Evolutionary conservation across 2,797 vertebrate species (phyloP), one percentile per base, ranked within the genome.

Genomic region (Antennarius maculatus): DNA sequence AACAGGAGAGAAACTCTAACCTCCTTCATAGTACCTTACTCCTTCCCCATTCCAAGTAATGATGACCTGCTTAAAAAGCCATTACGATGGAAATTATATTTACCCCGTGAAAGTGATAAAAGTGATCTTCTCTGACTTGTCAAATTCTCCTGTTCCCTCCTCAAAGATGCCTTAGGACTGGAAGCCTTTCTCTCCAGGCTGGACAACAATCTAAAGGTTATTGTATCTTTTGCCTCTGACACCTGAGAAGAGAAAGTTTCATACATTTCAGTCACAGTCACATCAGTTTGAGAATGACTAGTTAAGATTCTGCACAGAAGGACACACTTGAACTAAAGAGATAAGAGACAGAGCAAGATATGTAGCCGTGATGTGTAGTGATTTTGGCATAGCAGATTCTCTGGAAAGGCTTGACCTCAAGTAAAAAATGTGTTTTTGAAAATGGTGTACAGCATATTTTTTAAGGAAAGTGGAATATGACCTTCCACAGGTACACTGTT

Each of bases 201-300:
- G 14, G 91, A 82, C 1, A 85, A 94, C 84, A 95, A 94, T 62
- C 72, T 90, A 86, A 98, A 98, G 46, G 83, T 92, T 74, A 98
- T 56, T 0, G 80, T 87, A 39, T 96, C 96, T 2, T 90, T 92
- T 42, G 91, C 92, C 18, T 92, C 68, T 29, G 89, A 90, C 77
- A 85, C 90, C 86, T 94, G 9, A 67, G 8, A 62, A 66, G 48
- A 68, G 51, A 66, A 54, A 62, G 54, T 48, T 75, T 51, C 41
- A 63, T 16, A 71, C 13, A 51, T 57, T 64, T 76, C 28, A 70
- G 31, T n/a, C 27, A 58, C 23, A 72, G 31, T 8, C 31, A 34
- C 7, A 34, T 10, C 13, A 39, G 18, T 12, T 29, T 4, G 34
- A 45, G 29, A 74, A 46, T 27, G 15, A 66, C 51, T 51, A 59